These are phyloP conservation scores for Aphis gossypii DNA, from an alignment of 1,140 invertebrate species.

Conservation along the genomic window DNA sequence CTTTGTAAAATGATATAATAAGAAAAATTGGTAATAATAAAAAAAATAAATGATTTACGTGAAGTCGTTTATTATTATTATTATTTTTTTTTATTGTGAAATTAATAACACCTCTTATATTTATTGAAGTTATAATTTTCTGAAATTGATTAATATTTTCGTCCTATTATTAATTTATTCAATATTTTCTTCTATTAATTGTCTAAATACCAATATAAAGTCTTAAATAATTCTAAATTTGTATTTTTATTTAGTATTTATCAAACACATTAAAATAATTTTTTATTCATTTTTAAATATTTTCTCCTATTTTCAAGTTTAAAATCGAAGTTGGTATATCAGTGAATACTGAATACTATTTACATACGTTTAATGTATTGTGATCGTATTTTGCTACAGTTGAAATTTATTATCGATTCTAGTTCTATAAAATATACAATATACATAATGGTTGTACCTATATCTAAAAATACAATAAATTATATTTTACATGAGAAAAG, in stretches of 20 bases:
- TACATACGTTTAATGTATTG: slow-evolving; percentile 3
- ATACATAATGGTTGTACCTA: not conserved
- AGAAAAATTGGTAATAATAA: too few species aligned
- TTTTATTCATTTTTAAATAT: not conserved
- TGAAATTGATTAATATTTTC: not conserved
- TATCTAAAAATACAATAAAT: slow-evolving; percentile 25
- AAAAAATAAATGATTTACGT: too few species aligned
- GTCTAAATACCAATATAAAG: not conserved
- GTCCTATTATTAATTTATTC: not conserved
- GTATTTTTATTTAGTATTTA: not conserved
- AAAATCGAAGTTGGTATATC: not conserved
- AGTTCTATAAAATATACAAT: not conserved
- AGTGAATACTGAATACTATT: slow-evolving; percentile 15
- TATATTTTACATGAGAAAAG: slow-evolving; percentile 18
- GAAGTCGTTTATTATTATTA: not conserved
- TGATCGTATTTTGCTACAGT: not conserved
- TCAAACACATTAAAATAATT: not conserved
- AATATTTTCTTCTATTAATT: not conserved
- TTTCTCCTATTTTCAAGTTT: not conserved
- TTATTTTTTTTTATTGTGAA: not conserved
- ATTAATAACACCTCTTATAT: not conserved
- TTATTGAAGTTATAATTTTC: not conserved
- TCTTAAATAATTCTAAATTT: not conserved
- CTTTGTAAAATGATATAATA: not conserved
- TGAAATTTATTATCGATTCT: not conserved